phyloP scores from a whole-genome alignment of 2,888 invertebrate species.

The Rhagonycha fulva region DNA sequence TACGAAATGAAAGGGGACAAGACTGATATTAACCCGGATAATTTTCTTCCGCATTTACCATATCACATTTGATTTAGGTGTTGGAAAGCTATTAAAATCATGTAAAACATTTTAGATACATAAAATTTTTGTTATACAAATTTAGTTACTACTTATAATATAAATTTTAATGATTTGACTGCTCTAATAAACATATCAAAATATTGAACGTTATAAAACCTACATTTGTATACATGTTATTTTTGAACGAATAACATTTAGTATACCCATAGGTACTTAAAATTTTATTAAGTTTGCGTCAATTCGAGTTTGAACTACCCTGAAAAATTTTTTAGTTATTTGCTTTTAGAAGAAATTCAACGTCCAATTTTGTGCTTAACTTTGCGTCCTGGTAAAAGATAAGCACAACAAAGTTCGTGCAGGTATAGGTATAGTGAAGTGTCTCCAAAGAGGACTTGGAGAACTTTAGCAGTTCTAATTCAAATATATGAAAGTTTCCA shows the following conservation, averaged over 20 bases:
- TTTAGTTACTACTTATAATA: not conserved
- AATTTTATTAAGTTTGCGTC: not conserved
- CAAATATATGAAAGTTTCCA: not conserved
- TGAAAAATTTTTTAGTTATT: not conserved
- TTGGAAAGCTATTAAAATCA: not conserved
- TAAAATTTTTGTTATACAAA: not conserved
- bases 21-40: not conserved
- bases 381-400: not conserved
- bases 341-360: not conserved
- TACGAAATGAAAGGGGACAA: not conserved
- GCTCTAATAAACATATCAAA: not conserved
- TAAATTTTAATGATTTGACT: not conserved
- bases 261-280: not conserved
- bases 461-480: not conserved
- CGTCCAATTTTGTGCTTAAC: not conserved
- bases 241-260: not conserved
- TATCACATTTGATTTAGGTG: not conserved
- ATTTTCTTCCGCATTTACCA: not conserved
- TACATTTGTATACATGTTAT: not conserved
- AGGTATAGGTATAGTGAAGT: not conserved
- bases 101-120: not conserved
- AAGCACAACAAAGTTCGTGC: constrained; percentile 1
- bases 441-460: not conserved
- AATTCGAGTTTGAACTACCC: not conserved
- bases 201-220: not conserved